Evolutionary conservation across 2,888 invertebrate genomes (phyloP).

Genomic region (Cryptus viduatorius): DNA sequence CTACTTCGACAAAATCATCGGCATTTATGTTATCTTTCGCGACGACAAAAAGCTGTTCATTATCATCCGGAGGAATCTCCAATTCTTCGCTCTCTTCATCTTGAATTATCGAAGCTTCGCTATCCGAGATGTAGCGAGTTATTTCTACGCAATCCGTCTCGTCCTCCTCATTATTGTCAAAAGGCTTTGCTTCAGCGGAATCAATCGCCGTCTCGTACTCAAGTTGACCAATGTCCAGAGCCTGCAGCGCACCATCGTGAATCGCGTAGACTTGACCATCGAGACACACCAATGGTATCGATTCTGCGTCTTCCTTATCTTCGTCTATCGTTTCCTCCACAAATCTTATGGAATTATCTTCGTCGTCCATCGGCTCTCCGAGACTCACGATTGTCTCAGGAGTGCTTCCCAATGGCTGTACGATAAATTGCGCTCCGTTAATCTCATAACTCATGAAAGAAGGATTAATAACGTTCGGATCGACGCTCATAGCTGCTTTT

Average conservation of each 20-base stretch:
- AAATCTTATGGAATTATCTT: slow-evolving; percentile 58
- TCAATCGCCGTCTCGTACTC: slow-evolving; percentile 68
- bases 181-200: slow-evolving; percentile 66
- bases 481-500: slow-evolving; percentile 72
- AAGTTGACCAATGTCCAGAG: slow-evolving; percentile 74
- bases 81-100: slow-evolving; percentile 70
- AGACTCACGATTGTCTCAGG: slow-evolving; percentile 68
- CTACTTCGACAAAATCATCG: slow-evolving; percentile 86
- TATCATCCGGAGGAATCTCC: slow-evolving; percentile 64
- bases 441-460: slow-evolving; percentile 79
- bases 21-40: slow-evolving; percentile 75
- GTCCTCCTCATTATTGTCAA: slow-evolving; percentile 71
- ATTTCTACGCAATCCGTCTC: slow-evolving; percentile 52
- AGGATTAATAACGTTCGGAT: slow-evolving; percentile 70
- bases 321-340: slow-evolving; percentile 64
- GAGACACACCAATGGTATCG: slow-evolving; percentile 78
- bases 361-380: slow-evolving; percentile 65
- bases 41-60: slow-evolving; percentile 54
- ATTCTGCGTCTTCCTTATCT: slow-evolving; percentile 74
- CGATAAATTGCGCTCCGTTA: slow-evolving; percentile 79
- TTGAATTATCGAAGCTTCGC: background rate
- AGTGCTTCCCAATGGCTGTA: slow-evolving; percentile 73
- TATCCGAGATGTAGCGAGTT: slow-evolving; percentile 40
- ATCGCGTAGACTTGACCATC: slow-evolving; percentile 79
- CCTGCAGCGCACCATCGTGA: slow-evolving; percentile 77